Percentiles rank a stretch among this genome's conserved stretches.
phyloP scores from a whole-genome alignment of 2,888 invertebrate genomes.

The Rhodophaea formosa region DNA sequence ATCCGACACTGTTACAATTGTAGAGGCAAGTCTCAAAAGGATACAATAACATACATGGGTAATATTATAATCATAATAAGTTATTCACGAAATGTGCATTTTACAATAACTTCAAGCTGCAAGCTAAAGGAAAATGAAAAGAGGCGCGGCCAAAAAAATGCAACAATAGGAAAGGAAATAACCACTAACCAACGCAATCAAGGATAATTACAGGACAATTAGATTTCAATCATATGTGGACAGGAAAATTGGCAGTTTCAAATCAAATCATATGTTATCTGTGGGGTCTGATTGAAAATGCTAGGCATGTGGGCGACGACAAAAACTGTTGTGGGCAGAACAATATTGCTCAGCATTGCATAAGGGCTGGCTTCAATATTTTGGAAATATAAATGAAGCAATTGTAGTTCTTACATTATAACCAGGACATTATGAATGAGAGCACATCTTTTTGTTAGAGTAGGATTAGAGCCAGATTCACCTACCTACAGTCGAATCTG shows the following conservation, averaged over 20 bases:
- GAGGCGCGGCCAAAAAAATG: too few species aligned
- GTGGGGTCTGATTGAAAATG: constrained; percentile 18
- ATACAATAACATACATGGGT: too few species aligned
- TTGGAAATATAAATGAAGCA: constrained; percentile 23
- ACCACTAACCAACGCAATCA: constrained; percentile 1
- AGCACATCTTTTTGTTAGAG: too few species aligned
- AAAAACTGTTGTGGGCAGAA: constrained; percentile 53
- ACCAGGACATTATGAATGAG: background rate
- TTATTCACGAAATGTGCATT: too few species aligned
- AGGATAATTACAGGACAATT: constrained; percentile 25
- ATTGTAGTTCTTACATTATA: background rate
- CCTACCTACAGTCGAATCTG: too few species aligned
- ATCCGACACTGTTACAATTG: too few species aligned
- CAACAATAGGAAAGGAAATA: background rate
- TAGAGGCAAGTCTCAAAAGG: too few species aligned
- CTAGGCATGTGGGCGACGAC: constrained; percentile 29
- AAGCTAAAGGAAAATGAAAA: too few species aligned
- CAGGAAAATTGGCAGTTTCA: constrained; percentile 22
- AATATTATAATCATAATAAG: too few species aligned
- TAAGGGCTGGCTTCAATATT: constrained; percentile 40
- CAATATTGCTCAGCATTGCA: constrained; percentile 47
- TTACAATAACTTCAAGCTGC: too few species aligned
- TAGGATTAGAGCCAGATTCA: too few species aligned
- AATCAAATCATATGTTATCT: constrained; percentile 20
- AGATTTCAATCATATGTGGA: constrained; percentile 16